Evolutionary conservation across 2,797 vertebrate species (phyloP).

Genomic region (Chloroceryle amazona): DNA sequence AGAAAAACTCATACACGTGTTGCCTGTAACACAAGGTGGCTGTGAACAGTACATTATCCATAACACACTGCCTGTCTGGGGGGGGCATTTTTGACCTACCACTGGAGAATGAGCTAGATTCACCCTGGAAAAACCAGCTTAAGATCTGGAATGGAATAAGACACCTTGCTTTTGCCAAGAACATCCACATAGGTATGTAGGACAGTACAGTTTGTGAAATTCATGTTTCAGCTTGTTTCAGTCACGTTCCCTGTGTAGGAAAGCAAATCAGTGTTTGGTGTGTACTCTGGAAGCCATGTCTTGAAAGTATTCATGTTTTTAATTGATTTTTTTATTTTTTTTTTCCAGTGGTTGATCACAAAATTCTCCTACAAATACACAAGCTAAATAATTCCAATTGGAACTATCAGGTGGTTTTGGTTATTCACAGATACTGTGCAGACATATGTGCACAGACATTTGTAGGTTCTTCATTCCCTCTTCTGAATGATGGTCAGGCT

Average conservation of each 20-base stretch:
- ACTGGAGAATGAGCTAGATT: background rate
- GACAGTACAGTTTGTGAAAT: background rate
- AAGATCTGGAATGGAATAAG: background rate
- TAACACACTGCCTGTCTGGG: background rate
- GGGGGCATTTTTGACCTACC: background rate
- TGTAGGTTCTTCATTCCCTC: background rate
- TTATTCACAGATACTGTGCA: background rate
- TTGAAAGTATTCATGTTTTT: background rate
- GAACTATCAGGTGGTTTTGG: background rate
- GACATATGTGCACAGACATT: background rate
- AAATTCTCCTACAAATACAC: rapidly evolving
- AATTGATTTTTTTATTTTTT: background rate
- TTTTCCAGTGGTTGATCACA: background rate
- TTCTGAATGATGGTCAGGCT: background rate
- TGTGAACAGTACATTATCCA: background rate
- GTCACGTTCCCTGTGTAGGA: background rate
- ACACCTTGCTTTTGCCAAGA: background rate
- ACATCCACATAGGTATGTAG: background rate
- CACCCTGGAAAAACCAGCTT: background rate
- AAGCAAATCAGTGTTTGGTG: rapidly evolving
- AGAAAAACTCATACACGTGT: background rate
- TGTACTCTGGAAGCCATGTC: background rate
- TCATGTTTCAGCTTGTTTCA: background rate
- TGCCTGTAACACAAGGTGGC: background rate
- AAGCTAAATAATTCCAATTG: background rate